phyloP scores from a whole-genome alignment of 2,888 invertebrate genomes.

The Octodonta nipae region DNA sequence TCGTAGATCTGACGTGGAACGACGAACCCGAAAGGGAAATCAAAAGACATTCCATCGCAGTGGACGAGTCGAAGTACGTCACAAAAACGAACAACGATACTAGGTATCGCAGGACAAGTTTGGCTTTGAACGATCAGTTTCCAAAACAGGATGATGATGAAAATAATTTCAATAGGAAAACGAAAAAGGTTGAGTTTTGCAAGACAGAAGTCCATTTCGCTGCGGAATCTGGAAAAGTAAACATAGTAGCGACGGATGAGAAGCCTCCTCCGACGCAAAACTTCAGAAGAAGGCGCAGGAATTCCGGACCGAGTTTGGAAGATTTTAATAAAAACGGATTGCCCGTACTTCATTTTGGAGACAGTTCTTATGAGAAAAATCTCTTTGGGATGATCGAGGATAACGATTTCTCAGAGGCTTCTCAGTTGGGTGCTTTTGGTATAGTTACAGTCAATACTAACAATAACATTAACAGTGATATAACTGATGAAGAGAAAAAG shows the following conservation, averaged over 20 bases:
- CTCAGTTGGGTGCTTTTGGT: constrained; percentile 13
- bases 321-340: constrained; percentile 33
- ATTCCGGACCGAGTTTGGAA: constrained; percentile 34
- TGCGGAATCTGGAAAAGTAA: constrained; percentile 71
- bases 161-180: constrained; percentile 34
- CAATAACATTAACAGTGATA: constrained; percentile 27
- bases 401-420: constrained; percentile 1
- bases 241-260: constrained; percentile 76
- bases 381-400: constrained; percentile 26
- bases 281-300: constrained; percentile 54
- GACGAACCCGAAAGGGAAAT: constrained; percentile 21
- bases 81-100: constrained; percentile 22
- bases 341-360: constrained; percentile 56
- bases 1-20: constrained; percentile 21
- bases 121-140: constrained; percentile 20
- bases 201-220: constrained; percentile 82
- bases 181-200: constrained; percentile 72
- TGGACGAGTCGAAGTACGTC: constrained; percentile 42
- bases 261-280: constrained; percentile 76
- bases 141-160: constrained; percentile 27
- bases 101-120: constrained; percentile 23
- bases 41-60: constrained; percentile 46
- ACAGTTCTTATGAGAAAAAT: constrained; percentile 37
- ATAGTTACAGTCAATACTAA: constrained; percentile 26
- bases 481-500: constrained; percentile 19